Conservation (phyloP, 2,797 vertebrate genomes). For the Pseudomugil gertrudae region DNA sequence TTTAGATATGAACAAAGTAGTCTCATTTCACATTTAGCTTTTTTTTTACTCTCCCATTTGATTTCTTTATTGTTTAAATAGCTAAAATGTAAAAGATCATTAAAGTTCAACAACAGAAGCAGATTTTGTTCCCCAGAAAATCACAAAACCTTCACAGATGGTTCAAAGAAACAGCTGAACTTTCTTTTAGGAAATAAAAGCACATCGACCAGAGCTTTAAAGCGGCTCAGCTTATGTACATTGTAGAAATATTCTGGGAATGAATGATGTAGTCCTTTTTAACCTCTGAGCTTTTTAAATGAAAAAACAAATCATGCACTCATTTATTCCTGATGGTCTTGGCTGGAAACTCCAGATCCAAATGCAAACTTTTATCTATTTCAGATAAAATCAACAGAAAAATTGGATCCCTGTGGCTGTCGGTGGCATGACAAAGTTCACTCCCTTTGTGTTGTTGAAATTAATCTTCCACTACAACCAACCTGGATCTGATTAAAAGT, state of each 20-base stretch:
- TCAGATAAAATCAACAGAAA: background rate
- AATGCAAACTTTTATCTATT: constrained; percentile 2
- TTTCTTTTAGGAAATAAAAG: constrained; percentile 19
- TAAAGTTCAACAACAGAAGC: constrained; percentile 5
- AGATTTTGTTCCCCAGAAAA: constrained; percentile 5
- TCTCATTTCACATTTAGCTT: constrained; percentile 77
- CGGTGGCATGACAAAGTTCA: background rate
- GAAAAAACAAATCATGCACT: background rate
- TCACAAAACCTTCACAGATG: constrained; percentile 27
- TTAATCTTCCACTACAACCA: background rate
- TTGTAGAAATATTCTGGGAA: background rate
- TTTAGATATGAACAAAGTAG: constrained; percentile 76
- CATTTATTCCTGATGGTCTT: background rate
- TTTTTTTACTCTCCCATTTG: constrained; percentile 52
- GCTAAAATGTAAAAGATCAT: constrained; percentile 7
- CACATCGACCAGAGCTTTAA: constrained; percentile 23
- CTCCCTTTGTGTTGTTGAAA: background rate
- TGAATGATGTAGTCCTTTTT: background rate
- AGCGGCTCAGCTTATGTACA: constrained; percentile 30
- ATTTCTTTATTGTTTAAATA: constrained; percentile 38
- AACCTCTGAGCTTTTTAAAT: background rate
- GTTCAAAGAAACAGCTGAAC: constrained; percentile 36
- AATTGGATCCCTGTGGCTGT: background rate
- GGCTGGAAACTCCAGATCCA: background rate
- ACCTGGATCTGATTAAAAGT: constrained; percentile 6